Base-by-base conservation (phyloP, 2,797 vertebrate genomes). In the Chelidonichthys spinosus region DNA sequence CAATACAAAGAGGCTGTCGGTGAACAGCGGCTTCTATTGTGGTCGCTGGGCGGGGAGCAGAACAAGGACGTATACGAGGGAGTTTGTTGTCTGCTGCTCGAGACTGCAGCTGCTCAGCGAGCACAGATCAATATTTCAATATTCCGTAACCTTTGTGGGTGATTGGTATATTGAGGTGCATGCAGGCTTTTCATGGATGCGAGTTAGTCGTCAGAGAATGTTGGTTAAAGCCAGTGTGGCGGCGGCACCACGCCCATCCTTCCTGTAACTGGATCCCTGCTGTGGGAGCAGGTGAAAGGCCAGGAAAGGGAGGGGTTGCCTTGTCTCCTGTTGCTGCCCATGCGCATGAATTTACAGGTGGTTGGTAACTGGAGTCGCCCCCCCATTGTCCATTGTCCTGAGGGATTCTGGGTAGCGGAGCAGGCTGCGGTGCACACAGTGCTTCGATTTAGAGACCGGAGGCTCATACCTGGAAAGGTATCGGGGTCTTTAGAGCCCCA, bases 331-430 rank as follows among this genome's bases (percentile, higher is more conserved):
- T 87, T 76, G 68, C 82, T 64, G 53, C 54, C 25, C 36, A 33
- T 40, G 73, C 63, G 59, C 68, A 32, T 11, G 39, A 75, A 60
- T 33, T 14, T 76, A 69, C 87, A 86, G 81, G 86, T 89, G 81
- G 78, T 47, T 32, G 7, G 90, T 89, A 89, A 91, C 81, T 67
- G 46, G 77, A 93, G 86, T 83, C 65, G 0, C 62, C 78, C 60
- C 25, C 79, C 74, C 88, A 90, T 94, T 95, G 93, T 94, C 79
- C 77, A 81, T 86, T 92, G 86, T 92, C 82, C 91, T 61, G 55
- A 17, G 42, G 89, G 88, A 89, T 75, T 78, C 60, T 81, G 74
- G 85, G 84, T 82, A 77, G 63, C 2, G 46, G 76, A 42, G 68
- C 61, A n/a, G 54, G 63, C 54, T 15, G 55, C 6, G 0, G 62